Percentiles rank a stretch among this genome's conserved stretches.
Conservation (phyloP, 2,888 invertebrate species). For the Tetragonula carbonaria region DNA sequence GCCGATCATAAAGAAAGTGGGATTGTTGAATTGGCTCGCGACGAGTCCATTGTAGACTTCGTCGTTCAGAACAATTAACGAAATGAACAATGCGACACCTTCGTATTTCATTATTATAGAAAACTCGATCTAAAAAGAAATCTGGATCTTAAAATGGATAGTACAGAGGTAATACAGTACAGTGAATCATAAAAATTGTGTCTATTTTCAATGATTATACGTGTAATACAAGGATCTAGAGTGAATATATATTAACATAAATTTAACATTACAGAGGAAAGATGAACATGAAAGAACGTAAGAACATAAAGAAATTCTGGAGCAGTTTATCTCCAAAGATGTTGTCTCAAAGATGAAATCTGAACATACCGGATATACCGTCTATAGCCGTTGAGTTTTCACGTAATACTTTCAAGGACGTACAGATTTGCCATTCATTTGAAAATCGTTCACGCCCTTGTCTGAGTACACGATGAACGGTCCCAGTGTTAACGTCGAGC, state of each 20-base stretch:
- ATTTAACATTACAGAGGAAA: background rate
- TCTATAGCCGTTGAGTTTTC: slow-evolving; percentile 23
- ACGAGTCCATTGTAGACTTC: slow-evolving; percentile 48
- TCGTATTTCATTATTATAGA: slow-evolving; percentile 49
- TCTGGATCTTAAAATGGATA: background rate
- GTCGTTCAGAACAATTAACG: slow-evolving; percentile 56
- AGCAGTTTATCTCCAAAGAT: background rate
- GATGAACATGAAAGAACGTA: background rate
- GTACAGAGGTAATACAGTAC: background rate
- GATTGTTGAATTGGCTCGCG: slow-evolving; percentile 84
- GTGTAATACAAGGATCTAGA: background rate
- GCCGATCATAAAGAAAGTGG: slow-evolving; percentile 93
- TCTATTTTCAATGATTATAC: background rate
- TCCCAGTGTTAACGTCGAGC: slow-evolving; percentile 57
- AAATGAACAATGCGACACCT: slow-evolving; percentile 46
- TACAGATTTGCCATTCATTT: slow-evolving; percentile 21
- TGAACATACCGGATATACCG: slow-evolving; percentile 41
- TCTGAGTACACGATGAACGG: slow-evolving; percentile 37
- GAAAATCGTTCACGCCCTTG: slow-evolving; percentile 46
- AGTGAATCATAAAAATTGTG: background rate
- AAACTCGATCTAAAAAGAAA: slow-evolving; percentile 12
- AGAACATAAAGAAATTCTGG: background rate
- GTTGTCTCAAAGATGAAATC: slow-evolving; percentile 6
- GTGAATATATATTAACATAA: background rate
- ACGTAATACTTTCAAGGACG: background rate